phyloP scores from a whole-genome alignment of 2,797 vertebrate genomes.

The Sciurus vulgaris region DNA sequence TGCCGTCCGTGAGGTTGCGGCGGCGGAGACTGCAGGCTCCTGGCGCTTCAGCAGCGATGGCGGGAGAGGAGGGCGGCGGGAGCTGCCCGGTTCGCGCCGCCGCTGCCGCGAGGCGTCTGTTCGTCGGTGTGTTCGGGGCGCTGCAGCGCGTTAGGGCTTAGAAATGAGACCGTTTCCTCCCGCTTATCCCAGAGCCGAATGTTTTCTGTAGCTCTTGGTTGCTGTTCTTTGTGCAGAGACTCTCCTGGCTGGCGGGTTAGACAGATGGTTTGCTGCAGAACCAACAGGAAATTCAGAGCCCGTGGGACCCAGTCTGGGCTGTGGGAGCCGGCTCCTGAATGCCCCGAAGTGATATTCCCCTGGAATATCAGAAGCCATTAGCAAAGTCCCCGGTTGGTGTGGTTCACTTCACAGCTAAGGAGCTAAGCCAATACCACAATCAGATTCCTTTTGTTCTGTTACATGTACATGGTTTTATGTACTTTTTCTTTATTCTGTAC shows the following conservation, averaged over 20 bases:
- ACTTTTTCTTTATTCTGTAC: not conserved
- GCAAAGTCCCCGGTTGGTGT: not conserved
- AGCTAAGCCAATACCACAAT: not conserved
- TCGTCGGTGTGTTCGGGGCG: too few relatives aligned
- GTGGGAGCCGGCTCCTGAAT: too few relatives aligned
- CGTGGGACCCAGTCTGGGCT: too few relatives aligned
- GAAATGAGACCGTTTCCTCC: too few relatives aligned
- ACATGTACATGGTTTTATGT: not conserved
- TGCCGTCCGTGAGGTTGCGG: not conserved
- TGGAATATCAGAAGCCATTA: accelerated
- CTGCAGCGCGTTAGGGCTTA: too few relatives aligned
- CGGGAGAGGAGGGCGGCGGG: not conserved
- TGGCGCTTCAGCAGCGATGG: too few relatives aligned
- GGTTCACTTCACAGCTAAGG: not conserved
- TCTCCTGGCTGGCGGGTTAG: not conserved
- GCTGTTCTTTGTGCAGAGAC: not conserved
- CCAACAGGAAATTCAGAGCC: not conserved
- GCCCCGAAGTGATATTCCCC: too few relatives aligned
- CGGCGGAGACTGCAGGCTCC: not conserved
- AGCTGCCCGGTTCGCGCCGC: not conserved
- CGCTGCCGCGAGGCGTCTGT: too few relatives aligned
- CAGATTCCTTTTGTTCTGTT: not conserved
- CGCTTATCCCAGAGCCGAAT: not conserved
- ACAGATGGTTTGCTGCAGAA: not conserved
- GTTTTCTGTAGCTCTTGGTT: not conserved